A percentile compares a stretch with the other conserved stretches of the same genome.
Conservation (phyloP, 2,888 invertebrate species). For the Lapara coniferarum region DNA sequence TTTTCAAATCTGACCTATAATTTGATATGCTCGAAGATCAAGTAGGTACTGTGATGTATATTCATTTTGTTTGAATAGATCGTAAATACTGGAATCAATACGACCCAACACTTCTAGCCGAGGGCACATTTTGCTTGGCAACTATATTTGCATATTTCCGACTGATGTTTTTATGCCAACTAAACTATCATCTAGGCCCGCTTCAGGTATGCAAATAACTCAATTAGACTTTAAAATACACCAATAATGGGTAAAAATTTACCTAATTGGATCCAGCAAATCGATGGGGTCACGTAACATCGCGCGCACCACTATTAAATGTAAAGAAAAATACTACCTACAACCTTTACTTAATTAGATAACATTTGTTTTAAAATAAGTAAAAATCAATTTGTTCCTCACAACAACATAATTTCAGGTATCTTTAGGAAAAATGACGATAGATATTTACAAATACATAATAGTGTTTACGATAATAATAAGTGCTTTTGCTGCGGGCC, state of each 20-base stretch:
- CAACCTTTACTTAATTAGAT: not conserved
- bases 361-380: constrained; percentile 3
- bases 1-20: not conserved
- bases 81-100: constrained; percentile 86
- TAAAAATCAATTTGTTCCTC: constrained; percentile 6
- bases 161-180: constrained; percentile 85
- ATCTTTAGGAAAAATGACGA: constrained; percentile 86
- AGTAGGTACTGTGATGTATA: not conserved
- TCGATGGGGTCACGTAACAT: not conserved
- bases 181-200: constrained; percentile 86
- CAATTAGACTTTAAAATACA: constrained; percentile 1
- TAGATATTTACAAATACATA: constrained; percentile 86
- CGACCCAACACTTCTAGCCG: constrained; percentile 86
- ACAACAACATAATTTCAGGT: constrained; percentile 65
- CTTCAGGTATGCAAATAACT: constrained; percentile 64
- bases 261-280: constrained; percentile 9
- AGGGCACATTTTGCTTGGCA: constrained; percentile 86
- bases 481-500: constrained; percentile 84
- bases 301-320: not conserved
- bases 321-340: not conserved
- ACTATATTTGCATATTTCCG: constrained; percentile 87
- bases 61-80: constrained; percentile 57
- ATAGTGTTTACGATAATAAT: constrained; percentile 85
- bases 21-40: not conserved
- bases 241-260: not conserved